phyloP scores from a whole-genome alignment of 2,113 vertebrate genomes.

The Melanerpes aurifrons region DNA sequence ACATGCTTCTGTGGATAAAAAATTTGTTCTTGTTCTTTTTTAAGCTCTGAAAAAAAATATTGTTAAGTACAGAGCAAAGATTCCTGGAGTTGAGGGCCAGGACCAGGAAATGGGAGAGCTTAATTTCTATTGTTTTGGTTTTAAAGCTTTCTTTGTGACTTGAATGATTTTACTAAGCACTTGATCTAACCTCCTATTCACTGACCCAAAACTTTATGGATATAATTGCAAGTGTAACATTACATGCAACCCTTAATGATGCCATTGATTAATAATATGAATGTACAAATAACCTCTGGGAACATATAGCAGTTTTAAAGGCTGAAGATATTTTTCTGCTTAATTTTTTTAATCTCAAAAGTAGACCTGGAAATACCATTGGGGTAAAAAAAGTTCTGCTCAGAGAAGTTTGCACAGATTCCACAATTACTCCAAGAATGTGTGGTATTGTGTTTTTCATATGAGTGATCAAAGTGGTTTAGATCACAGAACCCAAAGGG shows the following conservation, averaged over 20 bases:
- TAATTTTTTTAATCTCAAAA: neutral
- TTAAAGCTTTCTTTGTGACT: neutral
- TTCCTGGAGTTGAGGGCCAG: conserved; percentile 11
- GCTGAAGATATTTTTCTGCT: neutral
- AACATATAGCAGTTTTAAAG: neutral
- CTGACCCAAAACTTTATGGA: neutral
- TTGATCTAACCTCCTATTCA: neutral
- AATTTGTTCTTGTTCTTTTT: neutral
- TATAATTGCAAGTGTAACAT: neutral
- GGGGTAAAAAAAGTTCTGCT: neutral
- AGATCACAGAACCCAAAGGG: neutral
- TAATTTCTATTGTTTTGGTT: neutral
- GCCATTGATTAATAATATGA: neutral
- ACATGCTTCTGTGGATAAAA: neutral
- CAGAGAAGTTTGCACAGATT: neutral
- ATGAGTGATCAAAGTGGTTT: fast-evolving
- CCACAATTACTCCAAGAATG: neutral
- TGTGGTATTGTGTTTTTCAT: neutral
- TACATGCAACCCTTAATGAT: neutral
- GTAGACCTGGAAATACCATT: neutral
- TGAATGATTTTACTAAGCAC: neutral
- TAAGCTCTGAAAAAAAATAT: neutral
- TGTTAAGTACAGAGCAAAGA: neutral
- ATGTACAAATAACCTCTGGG: neutral
- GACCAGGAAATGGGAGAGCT: neutral